These are phyloP conservation scores for Lamellibrachia luymesi DNA, from an alignment of 1,140 invertebrate species.

Conservation along the genomic window DNA sequence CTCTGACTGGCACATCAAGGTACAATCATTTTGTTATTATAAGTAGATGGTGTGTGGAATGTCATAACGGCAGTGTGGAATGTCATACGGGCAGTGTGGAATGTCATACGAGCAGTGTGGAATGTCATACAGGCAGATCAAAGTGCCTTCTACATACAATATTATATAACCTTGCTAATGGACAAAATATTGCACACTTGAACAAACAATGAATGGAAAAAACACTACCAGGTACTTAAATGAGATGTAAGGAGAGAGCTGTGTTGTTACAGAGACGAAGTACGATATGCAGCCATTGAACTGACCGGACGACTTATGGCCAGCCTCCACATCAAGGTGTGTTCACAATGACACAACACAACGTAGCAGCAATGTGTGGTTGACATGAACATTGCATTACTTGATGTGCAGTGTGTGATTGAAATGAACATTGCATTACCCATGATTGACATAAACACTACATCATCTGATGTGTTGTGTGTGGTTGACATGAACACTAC, in stretches of 20 bases:
- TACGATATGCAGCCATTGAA: conserved; percentile 25
- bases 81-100: too few species aligned
- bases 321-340: neutral
- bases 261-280: conserved; percentile 27
- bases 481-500: neutral
- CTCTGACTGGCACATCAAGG: neutral
- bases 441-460: too few species aligned
- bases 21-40: neutral
- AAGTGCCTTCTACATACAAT: neutral
- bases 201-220: neutral
- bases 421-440: too few species aligned
- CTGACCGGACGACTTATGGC: conserved; percentile 24
- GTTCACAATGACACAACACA: neutral
- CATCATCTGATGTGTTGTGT: neutral
- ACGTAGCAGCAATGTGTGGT: too few species aligned
- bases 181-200: neutral
- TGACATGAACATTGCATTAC: neutral
- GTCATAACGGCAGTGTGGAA: too few species aligned
- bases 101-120: too few species aligned
- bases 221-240: neutral
- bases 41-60: neutral
- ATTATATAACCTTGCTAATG: neutral
- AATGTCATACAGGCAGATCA: neutral
- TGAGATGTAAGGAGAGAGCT: neutral
- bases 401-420: neutral